Conservation (phyloP, 2,797 vertebrate species). For the Alauda arvensis region DNA sequence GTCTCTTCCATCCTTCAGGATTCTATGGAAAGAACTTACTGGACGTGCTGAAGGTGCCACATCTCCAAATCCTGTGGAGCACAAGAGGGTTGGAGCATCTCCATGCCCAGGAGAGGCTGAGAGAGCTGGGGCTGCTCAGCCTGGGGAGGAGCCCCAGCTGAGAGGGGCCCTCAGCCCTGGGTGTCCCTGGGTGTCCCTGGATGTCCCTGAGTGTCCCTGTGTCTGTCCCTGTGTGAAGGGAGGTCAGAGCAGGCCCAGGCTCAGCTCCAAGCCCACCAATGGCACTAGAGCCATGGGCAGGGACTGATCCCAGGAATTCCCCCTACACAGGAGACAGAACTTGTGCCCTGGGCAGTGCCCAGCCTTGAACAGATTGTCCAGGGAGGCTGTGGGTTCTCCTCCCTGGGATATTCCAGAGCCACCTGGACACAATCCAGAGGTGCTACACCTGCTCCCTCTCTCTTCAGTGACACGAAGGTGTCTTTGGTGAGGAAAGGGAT, state of each 20-base stretch:
- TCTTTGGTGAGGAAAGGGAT: not conserved
- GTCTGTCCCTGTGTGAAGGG: not conserved
- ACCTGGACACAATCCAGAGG: not conserved
- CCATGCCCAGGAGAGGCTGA: accelerated
- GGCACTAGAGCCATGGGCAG: accelerated
- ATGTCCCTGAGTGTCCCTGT: no score
- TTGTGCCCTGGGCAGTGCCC: not conserved
- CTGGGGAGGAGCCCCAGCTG: not conserved
- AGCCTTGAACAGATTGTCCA: not conserved
- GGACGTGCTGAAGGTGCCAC: not conserved
- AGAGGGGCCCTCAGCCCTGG: not conserved
- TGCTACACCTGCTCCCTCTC: not conserved
- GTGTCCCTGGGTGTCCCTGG: not conserved
- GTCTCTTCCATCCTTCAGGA: not conserved
- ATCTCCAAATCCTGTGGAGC: not conserved
- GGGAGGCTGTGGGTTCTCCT: not conserved
- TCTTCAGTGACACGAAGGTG: not conserved
- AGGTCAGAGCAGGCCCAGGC: not conserved
- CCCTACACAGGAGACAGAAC: not conserved
- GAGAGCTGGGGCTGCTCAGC: not conserved
- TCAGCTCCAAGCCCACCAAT: accelerated
- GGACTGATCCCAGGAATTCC: accelerated
- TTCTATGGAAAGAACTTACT: not conserved
- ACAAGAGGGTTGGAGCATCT: not conserved
- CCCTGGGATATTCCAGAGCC: not conserved